Evolutionary conservation across 2,113 vertebrate species (phyloP).

Genomic region (Leucopsar rothschildi): DNA sequence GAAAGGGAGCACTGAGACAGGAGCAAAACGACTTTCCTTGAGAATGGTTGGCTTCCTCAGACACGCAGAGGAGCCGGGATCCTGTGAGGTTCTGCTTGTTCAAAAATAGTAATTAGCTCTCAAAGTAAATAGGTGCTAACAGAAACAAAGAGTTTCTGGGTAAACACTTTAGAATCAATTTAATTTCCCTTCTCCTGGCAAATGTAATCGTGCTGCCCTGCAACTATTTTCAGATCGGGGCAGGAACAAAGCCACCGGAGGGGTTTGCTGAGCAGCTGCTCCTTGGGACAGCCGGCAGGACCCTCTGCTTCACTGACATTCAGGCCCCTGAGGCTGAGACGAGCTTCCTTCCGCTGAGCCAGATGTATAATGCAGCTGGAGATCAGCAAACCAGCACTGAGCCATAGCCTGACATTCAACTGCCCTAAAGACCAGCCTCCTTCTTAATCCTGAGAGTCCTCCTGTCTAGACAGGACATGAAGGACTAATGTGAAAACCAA

Average conservation of each 20-base stretch:
- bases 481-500: slow-evolving; percentile 27
- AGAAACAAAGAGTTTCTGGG: slow-evolving; percentile 40
- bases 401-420: neutral
- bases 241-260: neutral
- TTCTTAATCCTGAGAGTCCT: neutral
- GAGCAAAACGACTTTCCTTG: neutral
- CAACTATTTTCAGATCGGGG: neutral
- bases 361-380: neutral
- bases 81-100: neutral
- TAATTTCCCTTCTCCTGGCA: slow-evolving; percentile 11
- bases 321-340: neutral
- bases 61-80: rapidly evolving
- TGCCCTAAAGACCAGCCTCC: neutral
- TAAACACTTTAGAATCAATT: slow-evolving; percentile 26
- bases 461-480: slow-evolving; percentile 35
- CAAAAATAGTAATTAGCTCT: slow-evolving; percentile 31
- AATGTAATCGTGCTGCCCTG: neutral
- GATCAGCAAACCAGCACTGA: neutral
- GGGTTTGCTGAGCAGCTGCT: neutral
- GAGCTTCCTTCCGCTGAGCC: neutral
- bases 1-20: neutral
- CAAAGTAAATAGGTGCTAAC: slow-evolving; percentile 32
- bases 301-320: neutral
- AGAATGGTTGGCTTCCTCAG: rapidly evolving
- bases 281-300: neutral